Conservation (phyloP, 2,797 vertebrate genomes). For the Caiman crocodilus region DNA sequence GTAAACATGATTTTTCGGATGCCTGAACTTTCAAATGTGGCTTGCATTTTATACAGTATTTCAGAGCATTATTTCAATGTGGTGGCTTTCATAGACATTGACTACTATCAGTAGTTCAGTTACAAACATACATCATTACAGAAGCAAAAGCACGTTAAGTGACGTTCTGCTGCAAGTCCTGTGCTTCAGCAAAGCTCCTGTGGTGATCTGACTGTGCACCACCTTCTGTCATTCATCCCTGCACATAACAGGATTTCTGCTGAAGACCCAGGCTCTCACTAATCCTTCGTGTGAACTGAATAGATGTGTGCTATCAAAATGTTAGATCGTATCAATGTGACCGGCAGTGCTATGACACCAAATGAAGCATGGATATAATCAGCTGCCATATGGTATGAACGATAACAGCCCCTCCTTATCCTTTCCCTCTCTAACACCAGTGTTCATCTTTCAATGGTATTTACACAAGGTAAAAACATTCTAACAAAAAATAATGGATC, state of each 20-base stretch:
- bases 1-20: background rate
- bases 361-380: background rate
- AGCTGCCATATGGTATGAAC: background rate
- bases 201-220: background rate
- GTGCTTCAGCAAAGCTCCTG: background rate
- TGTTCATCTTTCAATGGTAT: background rate
- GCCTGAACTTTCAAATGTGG: background rate
- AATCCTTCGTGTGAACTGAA: background rate
- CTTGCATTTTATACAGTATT: constrained; percentile 37
- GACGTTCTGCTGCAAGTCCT: too few relatives aligned
- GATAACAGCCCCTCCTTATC: background rate
- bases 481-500: too few relatives aligned
- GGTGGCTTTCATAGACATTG: background rate
- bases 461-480: too few relatives aligned
- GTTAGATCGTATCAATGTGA: background rate
- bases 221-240: background rate
- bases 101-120: constrained; percentile 9
- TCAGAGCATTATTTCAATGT: constrained; percentile 29
- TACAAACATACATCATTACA: constrained; percentile 2
- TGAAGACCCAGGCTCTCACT: background rate
- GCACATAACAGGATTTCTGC: background rate
- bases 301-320: background rate
- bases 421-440: background rate
- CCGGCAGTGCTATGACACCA: background rate
- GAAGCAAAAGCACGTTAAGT: background rate